A percentile compares a stretch with the other conserved stretches of the same genome.
Evolutionary conservation across 1,140 invertebrate genomes (phyloP).

Genomic region (Lucilia cuprina): DNA sequence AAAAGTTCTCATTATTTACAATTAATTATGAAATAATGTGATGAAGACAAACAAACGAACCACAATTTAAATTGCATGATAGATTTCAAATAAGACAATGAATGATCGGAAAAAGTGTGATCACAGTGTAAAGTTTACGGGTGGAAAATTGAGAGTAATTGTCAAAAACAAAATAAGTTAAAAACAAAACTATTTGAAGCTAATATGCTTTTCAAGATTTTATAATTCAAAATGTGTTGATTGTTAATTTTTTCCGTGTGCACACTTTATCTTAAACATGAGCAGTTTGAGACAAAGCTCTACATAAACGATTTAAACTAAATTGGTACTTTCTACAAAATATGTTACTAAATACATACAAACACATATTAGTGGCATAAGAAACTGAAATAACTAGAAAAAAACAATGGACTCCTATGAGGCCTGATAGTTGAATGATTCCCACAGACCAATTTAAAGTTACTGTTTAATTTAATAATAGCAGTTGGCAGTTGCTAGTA

Average conservation of each 20-base stretch:
- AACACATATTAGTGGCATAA: too few species aligned
- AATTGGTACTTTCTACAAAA: constrained; percentile 15
- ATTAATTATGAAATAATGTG: neutral
- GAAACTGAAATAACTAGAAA: neutral
- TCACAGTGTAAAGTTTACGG: neutral
- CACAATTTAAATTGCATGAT: neutral
- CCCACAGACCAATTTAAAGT: constrained; percentile 17
- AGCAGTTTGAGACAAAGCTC: neutral
- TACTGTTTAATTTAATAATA: constrained; percentile 2
- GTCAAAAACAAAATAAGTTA: too few species aligned
- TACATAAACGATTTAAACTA: neutral
- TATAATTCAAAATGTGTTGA: neutral
- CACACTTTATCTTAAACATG: neutral
- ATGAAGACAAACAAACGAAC: neutral
- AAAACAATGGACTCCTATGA: neutral
- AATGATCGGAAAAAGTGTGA: neutral
- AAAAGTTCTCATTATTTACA: neutral
- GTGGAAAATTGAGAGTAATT: too few species aligned
- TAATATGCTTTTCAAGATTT: too few species aligned
- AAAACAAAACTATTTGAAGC: too few species aligned
- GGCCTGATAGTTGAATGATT: neutral
- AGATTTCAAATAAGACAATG: constrained; percentile 3
- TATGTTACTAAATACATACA: neutral
- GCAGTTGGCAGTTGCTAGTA: neutral
- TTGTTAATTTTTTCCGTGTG: neutral